Evolutionary conservation across 2,113 vertebrate genomes (phyloP), one percentile per base, ranked within the genome.

Genomic region (Macaca nemestrina): DNA sequence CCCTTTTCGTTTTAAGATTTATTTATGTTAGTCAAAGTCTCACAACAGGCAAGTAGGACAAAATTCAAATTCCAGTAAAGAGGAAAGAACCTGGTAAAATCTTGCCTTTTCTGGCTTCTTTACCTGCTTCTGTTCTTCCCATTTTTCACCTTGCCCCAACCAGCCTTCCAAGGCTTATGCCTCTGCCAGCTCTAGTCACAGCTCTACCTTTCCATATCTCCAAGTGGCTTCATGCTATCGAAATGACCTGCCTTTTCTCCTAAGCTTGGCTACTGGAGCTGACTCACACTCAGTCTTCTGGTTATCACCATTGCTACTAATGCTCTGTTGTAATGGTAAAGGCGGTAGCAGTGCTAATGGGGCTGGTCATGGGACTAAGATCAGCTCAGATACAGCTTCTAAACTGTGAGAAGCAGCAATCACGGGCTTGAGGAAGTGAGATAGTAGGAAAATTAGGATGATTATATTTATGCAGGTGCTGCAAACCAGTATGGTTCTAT

Each of bases 61-160:
- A 75, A 92, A 80, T 35, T 85, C 32, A 68, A 90, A 90, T 75
- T 70, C 38, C 52, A 92, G n/a, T n/a, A 93, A 38, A 81, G 73
- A 80, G 38, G 18, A 92, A 59, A 23, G 52, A 72, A 93, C 18
- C 32, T 55, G 43, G 25, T 38, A 64, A 95, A 75, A 86, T 30
- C 22, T n/a, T 82, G 40, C 48, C 79, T 90, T 59, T 78, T 64
- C 86, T 73, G 50, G 20, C 18, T 38, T n/a, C 23, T 52, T 30
- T 73, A 89, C 27, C 52, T 68, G 88, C 67, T 12, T 83, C 25
- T 76, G 17, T 75, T 90, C 57, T 86, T 43, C 12, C 75, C 38
- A 57, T n/a, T 91, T 95, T 78, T 50, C 7, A 76, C n/a, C 86
- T 16, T 30, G 59, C 50, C n/a, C 40, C 45, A 83, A 25, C 5